Evolutionary conservation across 1,140 invertebrate species (phyloP), one percentile per base, ranked within the genome.

Genomic region (Oncopeltus fasciatus): DNA sequence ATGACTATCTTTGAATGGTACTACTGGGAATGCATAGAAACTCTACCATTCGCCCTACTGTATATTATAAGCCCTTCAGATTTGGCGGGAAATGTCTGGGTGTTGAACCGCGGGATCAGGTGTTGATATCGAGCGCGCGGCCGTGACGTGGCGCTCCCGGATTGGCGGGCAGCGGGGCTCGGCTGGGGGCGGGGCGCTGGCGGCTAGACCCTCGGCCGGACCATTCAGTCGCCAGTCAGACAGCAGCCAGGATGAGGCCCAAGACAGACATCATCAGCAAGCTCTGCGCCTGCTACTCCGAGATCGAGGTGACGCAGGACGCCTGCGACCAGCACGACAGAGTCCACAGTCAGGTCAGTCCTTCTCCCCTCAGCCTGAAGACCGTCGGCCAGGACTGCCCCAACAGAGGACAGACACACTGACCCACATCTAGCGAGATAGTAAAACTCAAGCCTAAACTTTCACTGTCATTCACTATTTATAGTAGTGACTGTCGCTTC

Each of bases 201-300:
- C 31, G n/a, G 14, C 31, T 38, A 38, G 31, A 38, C 14, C 31
- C 31, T 8, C 31, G 31, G 5, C 14, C 14, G 31, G n/a, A n/a
- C 12, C 49, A 53, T 18, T 53, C 49, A 18, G 9, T 53, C 24
- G 24, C 4, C 49, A 8, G 21, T 27, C 18, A 26, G 14, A 4
- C 2, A 26, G 12, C 49, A 21, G 31, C 9, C 49, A 21, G 57
- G 57, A 61, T 64, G 59, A 64, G 59, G 57, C 62, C 61, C 46
- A 65, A 65, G 51, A 24, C 47, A 18, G 64, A 65, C 46, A 33
- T 61, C 14, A 61, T 61, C 46, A 61, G 59, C 31, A 61, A 61
- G 24, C 44, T 61, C 27, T 61, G 59, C 28, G 28, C 59, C 20
- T 61, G 59, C 46, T 49, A 46, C 9, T 46, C 59, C n/a, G 59